Percentiles rank a stretch among this genome's conserved stretches.
These are phyloP conservation scores for Platysternon megacephalum DNA, from an alignment of 2,113 vertebrate genomes.

Conservation along the genomic window DNA sequence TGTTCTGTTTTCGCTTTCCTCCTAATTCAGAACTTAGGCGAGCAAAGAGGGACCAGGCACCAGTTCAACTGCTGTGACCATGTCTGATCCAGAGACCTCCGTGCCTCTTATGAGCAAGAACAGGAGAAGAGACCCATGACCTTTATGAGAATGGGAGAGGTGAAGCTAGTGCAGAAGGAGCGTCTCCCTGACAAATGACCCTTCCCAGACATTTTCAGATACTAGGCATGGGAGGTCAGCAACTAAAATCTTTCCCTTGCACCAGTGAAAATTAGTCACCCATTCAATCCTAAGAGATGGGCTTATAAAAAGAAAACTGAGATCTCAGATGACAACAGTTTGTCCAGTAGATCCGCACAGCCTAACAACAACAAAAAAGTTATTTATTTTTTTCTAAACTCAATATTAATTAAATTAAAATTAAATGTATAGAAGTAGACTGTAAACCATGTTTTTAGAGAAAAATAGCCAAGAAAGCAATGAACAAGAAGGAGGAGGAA, in stretches of 20 bases:
- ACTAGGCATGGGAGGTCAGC: neutral
- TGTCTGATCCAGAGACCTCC: neutral
- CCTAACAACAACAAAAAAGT: neutral
- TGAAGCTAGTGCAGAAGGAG: neutral
- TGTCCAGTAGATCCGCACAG: neutral
- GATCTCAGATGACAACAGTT: neutral
- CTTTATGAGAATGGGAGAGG: neutral
- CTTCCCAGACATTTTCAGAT: neutral
- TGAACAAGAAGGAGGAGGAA: neutral
- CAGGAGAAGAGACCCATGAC: no score
- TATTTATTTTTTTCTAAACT: neutral
- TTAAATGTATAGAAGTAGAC: neutral
- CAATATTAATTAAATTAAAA: neutral
- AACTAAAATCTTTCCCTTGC: neutral
- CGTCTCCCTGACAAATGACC: neutral
- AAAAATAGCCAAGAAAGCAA: neutral
- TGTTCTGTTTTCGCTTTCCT: neutral
- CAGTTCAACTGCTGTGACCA: neutral
- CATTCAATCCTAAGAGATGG: neutral
- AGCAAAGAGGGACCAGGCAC: neutral
- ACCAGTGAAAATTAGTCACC: neutral
- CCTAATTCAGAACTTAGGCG: neutral
- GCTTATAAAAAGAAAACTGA: neutral
- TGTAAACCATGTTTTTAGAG: neutral
- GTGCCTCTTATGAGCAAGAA: neutral